Evolutionary conservation across 2,797 vertebrate genomes (phyloP).

Genomic region (Hafferia zeledoni): DNA sequence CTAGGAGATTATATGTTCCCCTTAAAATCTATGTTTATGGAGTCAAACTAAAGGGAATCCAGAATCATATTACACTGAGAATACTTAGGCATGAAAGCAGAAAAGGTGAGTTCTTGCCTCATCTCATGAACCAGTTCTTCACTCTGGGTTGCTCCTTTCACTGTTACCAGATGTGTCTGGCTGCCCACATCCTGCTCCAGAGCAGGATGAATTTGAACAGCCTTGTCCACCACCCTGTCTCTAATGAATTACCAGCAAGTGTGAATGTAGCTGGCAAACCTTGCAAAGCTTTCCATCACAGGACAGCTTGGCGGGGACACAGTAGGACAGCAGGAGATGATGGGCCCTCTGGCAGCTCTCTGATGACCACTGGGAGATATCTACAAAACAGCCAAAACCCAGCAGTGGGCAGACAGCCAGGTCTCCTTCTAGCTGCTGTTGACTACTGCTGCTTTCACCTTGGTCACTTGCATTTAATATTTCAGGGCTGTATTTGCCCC

Average conservation of each 20-base stretch:
- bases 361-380: not conserved
- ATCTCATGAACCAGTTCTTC: not conserved
- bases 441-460: slow-evolving; percentile 28
- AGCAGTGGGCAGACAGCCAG: not conserved
- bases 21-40: not conserved
- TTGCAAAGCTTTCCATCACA: slow-evolving; percentile 31
- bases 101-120: not conserved
- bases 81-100: not conserved
- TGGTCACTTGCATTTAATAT: not conserved
- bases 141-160: not conserved
- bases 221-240: not conserved
- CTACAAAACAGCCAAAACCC: slow-evolving; percentile 36
- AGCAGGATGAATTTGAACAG: not conserved
- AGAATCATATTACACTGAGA: not conserved
- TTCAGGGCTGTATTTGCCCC: not conserved
- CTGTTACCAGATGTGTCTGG: not conserved
- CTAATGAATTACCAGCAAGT: slow-evolving; percentile 37
- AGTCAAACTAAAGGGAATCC: not conserved
- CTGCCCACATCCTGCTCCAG: not conserved
- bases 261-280: slow-evolving; percentile 17
- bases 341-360: slow-evolving; percentile 25
- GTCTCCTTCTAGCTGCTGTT: not conserved
- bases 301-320: not conserved
- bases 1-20: not conserved
- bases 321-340: not conserved